Evolutionary conservation across 2,888 invertebrate species (phyloP).

Genomic region (Ramazzottius varieornatus): DNA sequence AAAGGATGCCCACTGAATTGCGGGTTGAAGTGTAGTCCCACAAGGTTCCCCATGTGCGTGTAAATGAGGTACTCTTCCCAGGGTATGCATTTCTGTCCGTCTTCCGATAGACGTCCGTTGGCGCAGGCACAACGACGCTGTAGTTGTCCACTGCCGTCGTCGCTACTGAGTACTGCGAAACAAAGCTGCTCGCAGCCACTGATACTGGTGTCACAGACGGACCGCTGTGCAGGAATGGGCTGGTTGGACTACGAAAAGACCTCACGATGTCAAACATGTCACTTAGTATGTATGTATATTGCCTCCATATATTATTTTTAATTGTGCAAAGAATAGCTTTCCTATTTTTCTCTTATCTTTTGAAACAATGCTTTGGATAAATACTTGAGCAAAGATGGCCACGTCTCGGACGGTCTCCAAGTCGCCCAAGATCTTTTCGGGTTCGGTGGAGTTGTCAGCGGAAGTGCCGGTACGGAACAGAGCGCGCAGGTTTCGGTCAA

Average conservation of each 20-base stretch:
- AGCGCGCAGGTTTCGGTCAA: conserved; percentile 62
- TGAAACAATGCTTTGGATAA: neutral
- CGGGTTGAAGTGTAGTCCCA: conserved; percentile 64
- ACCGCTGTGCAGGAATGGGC: no score
- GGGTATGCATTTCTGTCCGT: conserved; percentile 22
- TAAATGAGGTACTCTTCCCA: conserved; percentile 73
- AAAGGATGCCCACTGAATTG: conserved; percentile 54
- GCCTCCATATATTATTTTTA: no score
- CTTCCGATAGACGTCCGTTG: conserved; percentile 42
- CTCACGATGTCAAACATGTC: no score
- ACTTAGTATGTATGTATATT: no score
- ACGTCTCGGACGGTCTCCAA: conserved; percentile 62
- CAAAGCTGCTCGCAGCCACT: conserved; percentile 75
- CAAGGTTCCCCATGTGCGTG: conserved; percentile 71
- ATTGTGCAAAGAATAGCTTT: no score
- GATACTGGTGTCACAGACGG: neutral
- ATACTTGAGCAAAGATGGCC: conserved; percentile 49
- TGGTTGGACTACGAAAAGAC: no score
- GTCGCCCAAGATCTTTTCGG: conserved; percentile 48
- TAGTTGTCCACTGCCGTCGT: conserved; percentile 11
- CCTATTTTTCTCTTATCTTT: neutral
- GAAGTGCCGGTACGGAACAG: conserved; percentile 16
- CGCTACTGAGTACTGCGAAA: conserved; percentile 49
- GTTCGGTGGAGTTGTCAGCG: conserved; percentile 46
- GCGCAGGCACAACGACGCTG: conserved; percentile 63